Base-by-base conservation (phyloP, 2,888 invertebrate species). In the Tetragnatha montana region DNA sequence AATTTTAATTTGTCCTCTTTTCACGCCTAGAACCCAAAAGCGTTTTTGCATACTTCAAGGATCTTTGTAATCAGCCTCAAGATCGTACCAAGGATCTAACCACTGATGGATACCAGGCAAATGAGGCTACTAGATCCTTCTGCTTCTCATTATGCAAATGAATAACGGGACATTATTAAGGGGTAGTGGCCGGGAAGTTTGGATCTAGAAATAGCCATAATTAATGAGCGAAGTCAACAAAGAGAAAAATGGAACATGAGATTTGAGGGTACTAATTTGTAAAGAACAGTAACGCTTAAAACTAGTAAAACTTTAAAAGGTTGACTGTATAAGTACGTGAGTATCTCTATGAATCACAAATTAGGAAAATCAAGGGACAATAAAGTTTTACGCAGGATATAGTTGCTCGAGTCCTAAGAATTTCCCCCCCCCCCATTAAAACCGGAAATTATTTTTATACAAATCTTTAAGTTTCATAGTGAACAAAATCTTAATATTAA, bases 51-150 rank as follows among this genome's bases (percentile, higher is more conserved):
- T 84, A 76, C 76, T 76, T 75, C 35, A 68, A 21, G 84, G 35
- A 84, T 75, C 84, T 68, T 84, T 84, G 82, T 84, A 84, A 84
- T 84, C 84, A 84, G 84, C 75, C 35, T 51, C 76, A 76, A 84
- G 84, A 84, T 84, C 76, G 51, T 84, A 75, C 35, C 35, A 35
- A 35, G 68, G 84, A 35, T 76, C 76, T 84, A 75, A 69, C 84
- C 75, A 74, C 68, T 19, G 49, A 84, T 76, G 76, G 84, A 69
- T 84, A 76, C 35, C 2, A 84, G 69, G 84, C 84, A 84, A 84
- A 84, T 84, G 84, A 75, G 68, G 50, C 14, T 69, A 81, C n/a
- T 22, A 70, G 69, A 69, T 81, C 71, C 70, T 49, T 70, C 71
- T 70, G 21, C 10, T 49, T 76, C 84, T 76, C 84, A 84, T 84